Evolutionary conservation across 2,113 vertebrate genomes (phyloP), one percentile per base, ranked within the genome.

Genomic region (Cyanoliseus patagonus): DNA sequence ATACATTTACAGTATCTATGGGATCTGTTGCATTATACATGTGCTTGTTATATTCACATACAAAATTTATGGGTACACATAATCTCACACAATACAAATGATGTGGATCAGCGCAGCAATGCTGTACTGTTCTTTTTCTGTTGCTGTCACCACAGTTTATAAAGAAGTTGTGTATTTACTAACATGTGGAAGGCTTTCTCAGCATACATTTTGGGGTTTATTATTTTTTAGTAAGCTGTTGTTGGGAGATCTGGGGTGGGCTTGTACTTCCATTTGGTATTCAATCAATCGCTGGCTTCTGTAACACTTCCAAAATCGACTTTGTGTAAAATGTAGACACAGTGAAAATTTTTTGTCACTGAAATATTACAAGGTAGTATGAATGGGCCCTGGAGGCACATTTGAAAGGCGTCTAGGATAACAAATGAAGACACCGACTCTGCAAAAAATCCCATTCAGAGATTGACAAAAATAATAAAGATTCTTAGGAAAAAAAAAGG

Each of bases 1-100:
- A 96, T 97, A 96, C 97, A 97, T 96, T 96, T 96, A 97, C 97
- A 95, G 95, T 97, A 97, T 97, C 95, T 97, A 96, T 97, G 97
- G 90, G 96, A 96, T 96, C 93, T 97, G 94, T 97, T 98, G 97
- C 97, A 95, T 97, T 94, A 96, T 93, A 95, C 85, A 73, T 96
- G 91, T 93, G 83, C 83, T 96, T 86, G 89, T 91, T 97, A 94
- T 73, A 94, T 91, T 91, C 86, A 86, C 79, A 81, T 94, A 86
- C 83, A 95, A 84, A 95, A 96, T 95, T 96, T 86, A 95, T 97
- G 94, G 91, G 91, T 70, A 39, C 91, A 75, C 91, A 95, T 67
- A 70, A 94, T 90, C 87, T 93, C 92, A 67, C 92, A 92, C 92
- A 93, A 86, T 86, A 89, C 88, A 72, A 86, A 88, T 62, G 84